Percentiles rank a stretch among this genome's conserved stretches.
Conservation (phyloP, 2,797 vertebrate genomes). For the Lateolabrax maculatus region DNA sequence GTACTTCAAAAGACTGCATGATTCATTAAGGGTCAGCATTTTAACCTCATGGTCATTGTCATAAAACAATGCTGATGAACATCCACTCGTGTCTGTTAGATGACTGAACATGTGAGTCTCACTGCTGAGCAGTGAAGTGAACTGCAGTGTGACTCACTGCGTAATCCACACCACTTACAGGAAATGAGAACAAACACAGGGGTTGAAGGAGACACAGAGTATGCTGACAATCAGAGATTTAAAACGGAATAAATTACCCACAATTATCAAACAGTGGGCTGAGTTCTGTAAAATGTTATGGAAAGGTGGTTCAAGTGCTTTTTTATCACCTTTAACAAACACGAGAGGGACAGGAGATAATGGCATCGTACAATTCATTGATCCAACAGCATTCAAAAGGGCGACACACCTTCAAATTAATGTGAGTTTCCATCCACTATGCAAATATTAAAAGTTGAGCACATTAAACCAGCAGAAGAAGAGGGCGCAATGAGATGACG, state of each 20-base stretch:
- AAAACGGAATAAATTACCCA: neutral
- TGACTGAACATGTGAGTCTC: slow-evolving; percentile 24
- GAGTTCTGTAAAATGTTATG: neutral
- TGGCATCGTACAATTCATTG: neutral
- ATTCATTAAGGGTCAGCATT: neutral
- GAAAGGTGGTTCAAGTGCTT: neutral
- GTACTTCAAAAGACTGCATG: neutral
- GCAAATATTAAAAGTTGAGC: too few species aligned
- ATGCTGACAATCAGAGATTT: neutral
- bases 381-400: neutral
- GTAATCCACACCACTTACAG: slow-evolving; percentile 12
- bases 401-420: neutral
- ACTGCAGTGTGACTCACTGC: slow-evolving; percentile 55
- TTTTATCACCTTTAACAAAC: neutral
- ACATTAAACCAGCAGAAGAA: too few species aligned
- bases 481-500: too few species aligned
- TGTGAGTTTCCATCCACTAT: too few species aligned
- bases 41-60: neutral
- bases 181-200: slow-evolving; percentile 12
- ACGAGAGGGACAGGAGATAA: neutral
- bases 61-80: neutral
- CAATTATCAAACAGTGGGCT: neutral
- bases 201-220: neutral
- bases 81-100: neutral
- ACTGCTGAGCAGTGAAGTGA: slow-evolving; percentile 16